Evolutionary conservation across 2,888 invertebrate genomes (phyloP).

Genomic region (Oeneis ivallda): DNA sequence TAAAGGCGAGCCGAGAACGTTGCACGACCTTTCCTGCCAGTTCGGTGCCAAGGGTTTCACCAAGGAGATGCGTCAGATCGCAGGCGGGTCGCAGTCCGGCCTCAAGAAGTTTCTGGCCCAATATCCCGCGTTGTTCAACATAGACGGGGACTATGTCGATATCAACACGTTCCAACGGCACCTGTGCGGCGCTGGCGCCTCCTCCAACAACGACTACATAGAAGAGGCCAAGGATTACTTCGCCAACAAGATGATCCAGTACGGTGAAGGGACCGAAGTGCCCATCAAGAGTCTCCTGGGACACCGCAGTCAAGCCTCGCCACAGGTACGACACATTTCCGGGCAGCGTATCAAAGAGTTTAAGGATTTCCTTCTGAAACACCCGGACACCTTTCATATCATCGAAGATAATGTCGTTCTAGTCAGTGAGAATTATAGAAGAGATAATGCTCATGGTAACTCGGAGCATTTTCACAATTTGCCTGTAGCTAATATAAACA

Average conservation of each 20-base stretch:
- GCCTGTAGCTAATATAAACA: constrained; percentile 90
- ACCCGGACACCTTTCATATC: constrained; percentile 92
- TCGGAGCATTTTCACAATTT: constrained; percentile 85
- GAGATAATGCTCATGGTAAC: constrained; percentile 85
- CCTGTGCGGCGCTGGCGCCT: constrained; percentile 79
- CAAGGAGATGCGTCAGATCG: constrained; percentile 98
- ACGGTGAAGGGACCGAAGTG: constrained; percentile 97
- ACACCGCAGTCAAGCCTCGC: constrained; percentile 97
- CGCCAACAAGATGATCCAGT: constrained; percentile 95
- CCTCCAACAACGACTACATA: constrained; percentile 92
- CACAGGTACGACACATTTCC: constrained; percentile 97
- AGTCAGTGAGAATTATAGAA: constrained; percentile 85
- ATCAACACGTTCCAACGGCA: constrained; percentile 89
- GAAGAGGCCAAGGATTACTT: constrained; percentile 99
- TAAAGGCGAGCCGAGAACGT: constrained; percentile 96
- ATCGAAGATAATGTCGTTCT: constrained; percentile 92
- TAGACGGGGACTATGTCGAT: constrained; percentile 95
- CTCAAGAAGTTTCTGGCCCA: constrained; percentile 97
- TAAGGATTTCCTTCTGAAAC: constrained; percentile 92
- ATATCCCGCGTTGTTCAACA: constrained; percentile 97
- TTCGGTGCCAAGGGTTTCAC: constrained; percentile 99
- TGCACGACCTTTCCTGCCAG: constrained; percentile 99
- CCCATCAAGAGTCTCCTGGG: constrained; percentile 98
- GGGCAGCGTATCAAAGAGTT: constrained; percentile 97
- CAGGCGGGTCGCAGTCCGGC: constrained; percentile 97